Evolutionary conservation across 2,113 vertebrate species (phyloP), one percentile per base, ranked within the genome.

Genomic region (Scatophagus argus): DNA sequence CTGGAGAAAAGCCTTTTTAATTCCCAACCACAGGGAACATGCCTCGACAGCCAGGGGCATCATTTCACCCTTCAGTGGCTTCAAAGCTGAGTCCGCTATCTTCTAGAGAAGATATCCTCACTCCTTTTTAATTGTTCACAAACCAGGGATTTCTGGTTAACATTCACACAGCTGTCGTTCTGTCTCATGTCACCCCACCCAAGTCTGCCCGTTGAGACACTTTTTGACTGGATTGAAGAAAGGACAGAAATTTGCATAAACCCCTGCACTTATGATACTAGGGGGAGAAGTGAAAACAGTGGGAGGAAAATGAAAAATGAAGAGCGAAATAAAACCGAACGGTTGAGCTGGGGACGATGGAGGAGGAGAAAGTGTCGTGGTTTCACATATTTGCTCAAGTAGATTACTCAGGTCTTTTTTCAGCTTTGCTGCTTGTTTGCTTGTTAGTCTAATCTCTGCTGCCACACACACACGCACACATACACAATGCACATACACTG

Each of bases 361-460:
- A 65, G 38, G 59, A 83, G 56, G 75, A 83, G 74, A 86, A 85
- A 88, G 77, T 74, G 81, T 74, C 44, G 41, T 3, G 46, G 61
- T 87, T 88, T 85, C 63, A 85, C 75, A 78, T 91, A 79, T 88
- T 90, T 87, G 49, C 72, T 56, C 71, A 73, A 87, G 84, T 70
- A 86, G 87, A 88, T 92, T 89, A 87, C 44, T 62, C 52, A 1
- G 69, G 74, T 73, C 78, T 78, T 65, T 79, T 73, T 4, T 54
- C n/a, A 8, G 63, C 77, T 84, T 63, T 59, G 54, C 81, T 59
- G 71, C 73, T 66, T 78, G 72, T 85, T 74, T 90, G 75, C 84
- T 76, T 44, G 79, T 84, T 77, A 43, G 81, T 69, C 32, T 83
- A 86, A 77, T 86, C 64, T 80, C 43, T 44, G 31, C 41, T 54